A percentile compares a stretch with the other conserved stretches of the same genome.
phyloP scores from a whole-genome alignment of 2,797 vertebrate species.

The Sarcoramphus papa region DNA sequence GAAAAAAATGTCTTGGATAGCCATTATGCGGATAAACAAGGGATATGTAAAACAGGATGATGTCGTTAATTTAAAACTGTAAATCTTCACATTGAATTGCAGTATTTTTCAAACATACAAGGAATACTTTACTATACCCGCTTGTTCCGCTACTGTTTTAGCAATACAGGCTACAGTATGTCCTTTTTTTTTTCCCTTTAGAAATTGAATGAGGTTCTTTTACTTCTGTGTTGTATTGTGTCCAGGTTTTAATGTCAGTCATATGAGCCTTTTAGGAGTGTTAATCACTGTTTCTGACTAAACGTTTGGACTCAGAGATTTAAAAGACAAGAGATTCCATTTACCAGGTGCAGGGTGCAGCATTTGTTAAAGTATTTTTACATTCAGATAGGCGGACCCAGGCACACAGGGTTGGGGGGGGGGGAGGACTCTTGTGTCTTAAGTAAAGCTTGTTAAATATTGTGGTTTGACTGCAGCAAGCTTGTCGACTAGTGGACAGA shows the following conservation, averaged over 20 bases:
- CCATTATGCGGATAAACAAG: not conserved
- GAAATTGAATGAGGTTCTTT: not conserved
- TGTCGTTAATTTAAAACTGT: not conserved
- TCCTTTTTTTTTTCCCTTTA: not conserved
- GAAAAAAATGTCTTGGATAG: not conserved
- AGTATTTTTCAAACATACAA: not conserved
- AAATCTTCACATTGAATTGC: not conserved
- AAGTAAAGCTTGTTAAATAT: not conserved
- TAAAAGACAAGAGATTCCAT: not conserved
- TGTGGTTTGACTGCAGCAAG: not conserved
- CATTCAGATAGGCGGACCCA: not conserved
- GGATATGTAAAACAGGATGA: not conserved
- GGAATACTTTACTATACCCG: not conserved
- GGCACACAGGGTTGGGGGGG: not conserved
- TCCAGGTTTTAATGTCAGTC: slow-evolving; percentile 1
- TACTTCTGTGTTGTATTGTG: not conserved
- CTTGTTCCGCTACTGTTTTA: not conserved
- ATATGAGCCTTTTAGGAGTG: not conserved
- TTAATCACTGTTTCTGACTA: not conserved
- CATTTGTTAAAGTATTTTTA: not conserved
- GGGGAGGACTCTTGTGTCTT: not conserved
- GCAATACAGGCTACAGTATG: not conserved
- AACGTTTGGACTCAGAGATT: not conserved
- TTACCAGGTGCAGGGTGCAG: not conserved
- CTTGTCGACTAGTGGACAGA: not conserved